Evolutionary conservation across 1,140 invertebrate species (phyloP).

Genomic region (Drusus annulatus): DNA sequence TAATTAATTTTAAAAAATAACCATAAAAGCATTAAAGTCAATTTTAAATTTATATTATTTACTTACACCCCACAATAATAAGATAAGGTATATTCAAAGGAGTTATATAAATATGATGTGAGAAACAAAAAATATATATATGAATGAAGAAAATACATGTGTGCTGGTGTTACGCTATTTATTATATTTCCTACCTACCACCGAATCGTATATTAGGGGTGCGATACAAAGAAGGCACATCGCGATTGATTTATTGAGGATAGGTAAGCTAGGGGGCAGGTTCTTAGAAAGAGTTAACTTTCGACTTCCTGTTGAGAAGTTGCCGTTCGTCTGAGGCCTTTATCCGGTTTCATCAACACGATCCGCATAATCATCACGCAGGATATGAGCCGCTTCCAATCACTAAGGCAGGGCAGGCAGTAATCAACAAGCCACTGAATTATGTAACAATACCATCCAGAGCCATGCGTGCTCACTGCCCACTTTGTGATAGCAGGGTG

Average conservation of each 20-base stretch:
- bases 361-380: constrained; percentile 32
- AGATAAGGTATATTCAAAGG: no score
- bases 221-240: background rate
- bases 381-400: constrained; percentile 44
- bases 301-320: constrained; percentile 11
- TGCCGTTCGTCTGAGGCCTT: background rate
- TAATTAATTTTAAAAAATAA: no score
- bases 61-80: no score
- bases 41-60: no score
- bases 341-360: constrained; percentile 45
- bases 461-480: background rate
- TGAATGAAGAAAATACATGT: no score
- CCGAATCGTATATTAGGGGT: no score
- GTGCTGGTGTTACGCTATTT: no score
- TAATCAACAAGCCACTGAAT: constrained; percentile 39
- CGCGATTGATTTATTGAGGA: constrained; percentile 8
- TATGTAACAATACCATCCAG: constrained; percentile 42
- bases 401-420: constrained; percentile 12
- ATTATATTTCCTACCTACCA: no score
- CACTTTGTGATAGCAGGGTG: no score
- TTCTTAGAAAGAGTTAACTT: constrained; percentile 18
- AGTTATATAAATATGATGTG: no score
- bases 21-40: no score
- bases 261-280: background rate
- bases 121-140: no score